Percentiles rank a stretch among this genome's conserved stretches.
Evolutionary conservation across 2,113 vertebrate species (phyloP).

Genomic region (Rousettus leschenaultii): DNA sequence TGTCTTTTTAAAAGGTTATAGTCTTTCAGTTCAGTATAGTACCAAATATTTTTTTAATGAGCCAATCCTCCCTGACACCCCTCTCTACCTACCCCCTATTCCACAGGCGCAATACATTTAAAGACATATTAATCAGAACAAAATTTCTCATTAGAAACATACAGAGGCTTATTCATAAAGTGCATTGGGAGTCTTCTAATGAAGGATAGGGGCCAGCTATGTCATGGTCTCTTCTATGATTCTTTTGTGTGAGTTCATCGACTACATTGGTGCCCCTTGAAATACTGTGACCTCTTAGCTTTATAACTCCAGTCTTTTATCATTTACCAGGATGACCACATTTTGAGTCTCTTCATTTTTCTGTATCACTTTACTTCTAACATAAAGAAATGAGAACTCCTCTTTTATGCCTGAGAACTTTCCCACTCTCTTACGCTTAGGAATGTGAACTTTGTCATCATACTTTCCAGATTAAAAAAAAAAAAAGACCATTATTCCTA

Average conservation of each 20-base stretch:
- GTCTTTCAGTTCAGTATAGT: background rate
- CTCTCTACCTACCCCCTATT: background rate
- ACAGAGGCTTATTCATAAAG: slow-evolving; percentile 57
- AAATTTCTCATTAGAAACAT: slow-evolving; percentile 30
- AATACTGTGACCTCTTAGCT: slow-evolving; percentile 43
- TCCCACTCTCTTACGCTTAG: background rate
- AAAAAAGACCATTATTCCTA: background rate
- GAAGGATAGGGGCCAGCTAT: slow-evolving; percentile 27
- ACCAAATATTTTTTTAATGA: slow-evolving; percentile 15
- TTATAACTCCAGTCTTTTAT: slow-evolving; percentile 21
- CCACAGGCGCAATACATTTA: background rate
- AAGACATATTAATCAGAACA: slow-evolving; percentile 25
- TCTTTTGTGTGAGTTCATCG: slow-evolving; percentile 53
- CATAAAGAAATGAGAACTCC: slow-evolving; percentile 6
- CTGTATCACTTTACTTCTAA: slow-evolving; percentile 5
- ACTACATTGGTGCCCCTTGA: slow-evolving; percentile 41
- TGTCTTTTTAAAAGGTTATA: slow-evolving; percentile 39
- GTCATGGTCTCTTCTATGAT: slow-evolving; percentile 51
- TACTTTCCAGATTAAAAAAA: background rate
- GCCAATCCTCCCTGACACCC: background rate
- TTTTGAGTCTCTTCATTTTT: slow-evolving; percentile 46
- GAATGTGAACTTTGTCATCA: slow-evolving; percentile 12
- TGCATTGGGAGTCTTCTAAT: slow-evolving; percentile 7
- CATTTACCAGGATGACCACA: background rate
- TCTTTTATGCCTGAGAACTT: slow-evolving; percentile 4